Percentiles rank a stretch among this genome's conserved stretches.
Conservation (phyloP, 2,888 invertebrate species). For the Eupsilia transversa region DNA sequence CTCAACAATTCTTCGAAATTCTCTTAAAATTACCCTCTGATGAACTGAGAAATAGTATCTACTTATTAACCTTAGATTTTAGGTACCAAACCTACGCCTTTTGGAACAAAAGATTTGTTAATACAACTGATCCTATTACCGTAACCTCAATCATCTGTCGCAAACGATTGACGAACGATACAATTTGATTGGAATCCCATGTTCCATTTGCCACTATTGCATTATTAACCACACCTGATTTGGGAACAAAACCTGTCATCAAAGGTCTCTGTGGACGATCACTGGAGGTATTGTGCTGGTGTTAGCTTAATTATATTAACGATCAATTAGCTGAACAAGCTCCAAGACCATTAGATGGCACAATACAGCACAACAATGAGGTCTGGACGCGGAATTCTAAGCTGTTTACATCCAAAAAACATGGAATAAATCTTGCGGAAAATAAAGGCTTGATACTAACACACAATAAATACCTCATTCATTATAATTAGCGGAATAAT, state of each 20-base stretch:
- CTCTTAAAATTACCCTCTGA: not conserved
- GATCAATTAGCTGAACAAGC: constrained; percentile 60
- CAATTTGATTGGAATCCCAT: constrained; percentile 49
- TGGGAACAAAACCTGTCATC: constrained; percentile 60
- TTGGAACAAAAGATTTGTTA: constrained; percentile 9
- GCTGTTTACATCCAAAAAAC: constrained; percentile 5
- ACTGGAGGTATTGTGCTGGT: constrained; percentile 34
- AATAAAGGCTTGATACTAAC: not conserved
- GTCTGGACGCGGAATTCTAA: not conserved
- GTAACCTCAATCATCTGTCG: constrained; percentile 40
- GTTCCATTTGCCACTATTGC: constrained; percentile 38
- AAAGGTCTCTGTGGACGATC: constrained; percentile 47
- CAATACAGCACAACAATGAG: constrained; percentile 33
- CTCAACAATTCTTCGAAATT: not conserved
- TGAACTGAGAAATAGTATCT: not conserved
- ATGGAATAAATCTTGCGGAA: not conserved
- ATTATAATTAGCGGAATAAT: constrained; percentile 28
- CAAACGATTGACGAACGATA: constrained; percentile 24
- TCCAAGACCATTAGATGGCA: constrained; percentile 35
- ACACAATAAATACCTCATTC: not conserved
- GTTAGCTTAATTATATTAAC: constrained; percentile 58
- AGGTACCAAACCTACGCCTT: not conserved
- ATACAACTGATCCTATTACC: constrained; percentile 17
- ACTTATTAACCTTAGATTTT: constrained; percentile 1
- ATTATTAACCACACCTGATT: constrained; percentile 57